phyloP scores from a whole-genome alignment of 2,888 invertebrate species.

The Caenorhabditis sp. region DNA sequence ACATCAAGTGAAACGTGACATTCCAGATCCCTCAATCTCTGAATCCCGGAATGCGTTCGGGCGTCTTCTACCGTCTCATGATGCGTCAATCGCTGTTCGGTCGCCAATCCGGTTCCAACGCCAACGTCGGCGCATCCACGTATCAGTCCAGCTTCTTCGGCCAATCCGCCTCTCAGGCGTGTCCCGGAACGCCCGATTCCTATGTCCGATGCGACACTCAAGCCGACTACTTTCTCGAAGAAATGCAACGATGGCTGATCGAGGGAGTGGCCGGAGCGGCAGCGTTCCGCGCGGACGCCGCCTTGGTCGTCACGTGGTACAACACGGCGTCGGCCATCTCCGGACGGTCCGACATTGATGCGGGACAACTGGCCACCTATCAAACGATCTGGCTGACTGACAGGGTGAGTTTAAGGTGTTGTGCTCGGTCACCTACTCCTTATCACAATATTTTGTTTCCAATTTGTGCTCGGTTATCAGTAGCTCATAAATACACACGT shows the following conservation, averaged over 20 bases:
- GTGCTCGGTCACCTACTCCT: not conserved
- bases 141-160: constrained; percentile 73
- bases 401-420: constrained; percentile 82
- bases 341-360: constrained; percentile 77
- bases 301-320: constrained; percentile 90
- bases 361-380: constrained; percentile 78
- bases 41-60: constrained; percentile 73
- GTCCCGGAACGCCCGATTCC: constrained; percentile 72
- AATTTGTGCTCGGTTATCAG: constrained; percentile 11
- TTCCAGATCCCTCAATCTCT: constrained; percentile 72
- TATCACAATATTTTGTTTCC: constrained; percentile 7
- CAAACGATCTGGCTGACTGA: constrained; percentile 84
- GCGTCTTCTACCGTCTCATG: constrained; percentile 77
- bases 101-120: constrained; percentile 70
- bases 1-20: too few relatives aligned
- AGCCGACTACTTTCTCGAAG: constrained; percentile 75
- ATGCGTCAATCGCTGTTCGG: constrained; percentile 78
- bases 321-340: constrained; percentile 79
- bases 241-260: constrained; percentile 73
- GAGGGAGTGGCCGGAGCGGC: constrained; percentile 90
- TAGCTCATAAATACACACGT: constrained; percentile 46
- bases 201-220: constrained; percentile 77
- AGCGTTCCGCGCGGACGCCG: constrained; percentile 91
- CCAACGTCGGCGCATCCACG: constrained; percentile 68
- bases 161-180: constrained; percentile 66